phyloP scores from a whole-genome alignment of 2,888 invertebrate species.

The Portevinia maculata region DNA sequence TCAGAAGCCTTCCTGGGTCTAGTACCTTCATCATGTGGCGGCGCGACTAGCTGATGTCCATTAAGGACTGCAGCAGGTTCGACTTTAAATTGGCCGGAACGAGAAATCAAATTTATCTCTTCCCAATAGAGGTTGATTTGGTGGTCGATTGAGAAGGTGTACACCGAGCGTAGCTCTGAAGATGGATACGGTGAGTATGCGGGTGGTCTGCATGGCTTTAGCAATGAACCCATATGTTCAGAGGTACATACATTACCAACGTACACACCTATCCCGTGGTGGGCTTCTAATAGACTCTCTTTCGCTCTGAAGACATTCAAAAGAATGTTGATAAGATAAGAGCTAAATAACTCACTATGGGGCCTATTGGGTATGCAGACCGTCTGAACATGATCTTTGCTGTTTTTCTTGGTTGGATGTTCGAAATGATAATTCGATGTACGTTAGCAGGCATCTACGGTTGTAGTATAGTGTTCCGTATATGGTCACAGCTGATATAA shows the following conservation, averaged over 20 bases:
- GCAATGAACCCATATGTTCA: constrained; percentile 59
- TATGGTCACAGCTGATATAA: constrained; percentile 20
- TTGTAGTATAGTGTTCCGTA: neutral
- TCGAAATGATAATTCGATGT: constrained; percentile 67
- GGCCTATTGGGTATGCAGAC: constrained; percentile 56
- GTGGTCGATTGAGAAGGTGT: constrained; percentile 65
- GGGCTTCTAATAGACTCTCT: constrained; percentile 60
- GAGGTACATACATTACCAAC: constrained; percentile 5
- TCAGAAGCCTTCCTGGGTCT: constrained; percentile 39
- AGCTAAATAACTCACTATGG: constrained; percentile 73
- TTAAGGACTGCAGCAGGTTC: constrained; percentile 57
- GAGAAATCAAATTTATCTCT: constrained; percentile 71
- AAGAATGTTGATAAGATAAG: constrained; percentile 72
- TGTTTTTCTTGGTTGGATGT: constrained; percentile 25
- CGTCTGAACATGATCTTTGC: constrained; percentile 60
- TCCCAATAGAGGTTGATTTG: constrained; percentile 70
- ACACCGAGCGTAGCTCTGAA: constrained; percentile 20
- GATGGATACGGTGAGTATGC: constrained; percentile 57
- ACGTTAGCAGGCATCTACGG: constrained; percentile 25
- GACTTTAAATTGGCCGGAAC: constrained; percentile 46
- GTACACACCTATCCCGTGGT: constrained; percentile 27
- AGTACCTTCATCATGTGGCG: constrained; percentile 35
- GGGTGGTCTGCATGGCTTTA: constrained; percentile 65
- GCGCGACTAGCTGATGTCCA: constrained; percentile 53
- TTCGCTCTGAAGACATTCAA: constrained; percentile 58